Evolutionary conservation across 2,797 vertebrate species (phyloP), one percentile per base, ranked within the genome.

Genomic region (Cynopterus sphinx): DNA sequence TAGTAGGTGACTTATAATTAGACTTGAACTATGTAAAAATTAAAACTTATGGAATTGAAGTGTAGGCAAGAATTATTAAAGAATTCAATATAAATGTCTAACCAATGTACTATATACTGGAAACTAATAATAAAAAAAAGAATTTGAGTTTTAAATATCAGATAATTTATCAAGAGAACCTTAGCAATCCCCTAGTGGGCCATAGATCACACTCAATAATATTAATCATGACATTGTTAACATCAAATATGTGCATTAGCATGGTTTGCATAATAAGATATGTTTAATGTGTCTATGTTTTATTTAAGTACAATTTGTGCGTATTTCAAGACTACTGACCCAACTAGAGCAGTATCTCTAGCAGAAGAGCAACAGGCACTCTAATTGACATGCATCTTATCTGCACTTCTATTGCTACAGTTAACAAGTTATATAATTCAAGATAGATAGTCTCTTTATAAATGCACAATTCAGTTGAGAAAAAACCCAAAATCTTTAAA

Each of bases 401-500:
- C 65, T 71, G 19, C 0, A 46, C 9, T 75, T 70, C 9, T 68
- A 12, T 74, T 57, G 22, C 33, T 36, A 55, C 91, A 74, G 12
- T 28, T 73, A 90, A 57, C 65, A n/a, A 92, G 79, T 81, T 84
- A 21, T 85, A 94, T 43, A 39, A 78, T 49, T 96, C 61, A 82
- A 67, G 11, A 17, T 88, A 16, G 36, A 19, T 39, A 7, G 22
- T 94, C 28, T 86, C 31, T 86, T 28, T 31, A 51, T 73, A 92
- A 92, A 85, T 79, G 43, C 26, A 86, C 5, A 83, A 9, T 28
- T 15, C 15, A 3, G 1, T 41, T 89, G 53, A 68, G 26, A 8
- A 71, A 81, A 68, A 90, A 70, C 8, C 8, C 19, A 3, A 84
- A 59, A 31, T 17, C 39, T 74, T 82, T 12, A 55, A 87, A 51